A percentile compares a stretch with the other conserved stretches of the same genome.
phyloP scores from a whole-genome alignment of 2,888 invertebrate genomes.

The Parthenolecanium corni region DNA sequence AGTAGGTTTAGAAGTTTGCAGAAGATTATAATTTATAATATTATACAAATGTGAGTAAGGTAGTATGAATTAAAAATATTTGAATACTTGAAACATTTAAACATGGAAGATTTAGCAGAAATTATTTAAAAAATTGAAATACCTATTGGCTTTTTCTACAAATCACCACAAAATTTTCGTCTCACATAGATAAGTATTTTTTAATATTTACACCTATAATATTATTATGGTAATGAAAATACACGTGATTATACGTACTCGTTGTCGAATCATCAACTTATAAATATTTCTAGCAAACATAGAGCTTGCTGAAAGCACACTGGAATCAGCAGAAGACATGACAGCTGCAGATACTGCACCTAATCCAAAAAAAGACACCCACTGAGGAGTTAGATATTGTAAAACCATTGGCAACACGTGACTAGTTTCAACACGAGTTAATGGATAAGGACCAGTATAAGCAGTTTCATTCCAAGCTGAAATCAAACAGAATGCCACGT shows the following conservation, averaged over 20 bases:
- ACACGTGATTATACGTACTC: slow-evolving; percentile 44
- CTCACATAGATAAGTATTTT: too few species aligned
- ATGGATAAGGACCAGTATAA: slow-evolving; percentile 62
- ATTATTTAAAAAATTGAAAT: too few species aligned
- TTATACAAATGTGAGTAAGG: too few species aligned
- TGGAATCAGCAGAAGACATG: slow-evolving; percentile 98
- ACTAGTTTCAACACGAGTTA: slow-evolving; percentile 67
- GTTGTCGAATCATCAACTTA: slow-evolving; percentile 89
- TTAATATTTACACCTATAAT: too few species aligned
- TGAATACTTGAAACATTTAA: too few species aligned
- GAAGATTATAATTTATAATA: too few species aligned
- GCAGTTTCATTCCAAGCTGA: slow-evolving; percentile 92
- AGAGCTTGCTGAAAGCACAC: slow-evolving; percentile 91
- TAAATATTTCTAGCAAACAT: slow-evolving; percentile 99
- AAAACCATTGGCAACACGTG: slow-evolving; percentile 95
- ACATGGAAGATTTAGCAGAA: too few species aligned
- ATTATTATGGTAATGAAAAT: too few species aligned
- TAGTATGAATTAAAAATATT: too few species aligned
- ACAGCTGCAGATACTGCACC: slow-evolving; percentile 98
- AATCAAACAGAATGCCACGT: too few species aligned
- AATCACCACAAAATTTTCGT: too few species aligned
- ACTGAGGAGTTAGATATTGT: slow-evolving; percentile 89
- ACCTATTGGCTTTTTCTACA: too few species aligned
- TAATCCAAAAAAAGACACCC: slow-evolving; percentile 92
- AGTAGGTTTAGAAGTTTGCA: background rate